Evolutionary conservation across 2,113 vertebrate genomes (phyloP), one percentile per base, ranked within the genome.

Genomic region (Zingel zingel): DNA sequence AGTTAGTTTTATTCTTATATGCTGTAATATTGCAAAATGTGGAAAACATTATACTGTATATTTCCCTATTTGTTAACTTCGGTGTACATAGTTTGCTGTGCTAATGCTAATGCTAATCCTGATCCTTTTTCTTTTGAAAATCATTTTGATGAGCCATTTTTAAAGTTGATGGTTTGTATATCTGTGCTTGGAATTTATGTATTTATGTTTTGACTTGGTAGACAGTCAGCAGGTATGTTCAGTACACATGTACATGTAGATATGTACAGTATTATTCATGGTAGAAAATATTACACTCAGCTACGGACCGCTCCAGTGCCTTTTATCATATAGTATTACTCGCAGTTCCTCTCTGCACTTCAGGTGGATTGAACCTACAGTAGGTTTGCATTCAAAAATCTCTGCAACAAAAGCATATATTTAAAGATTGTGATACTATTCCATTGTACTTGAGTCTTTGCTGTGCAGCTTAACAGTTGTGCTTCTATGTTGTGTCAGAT

Each of bases 221-320:
- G 9, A 8, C 57, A 45, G 45, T 50, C 43, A 56, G 39, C 56
- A 64, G 61, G 51, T 81, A 25, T 63, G 33, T 30, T 69, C 6
- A 59, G 15, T 6, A 57, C 5, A 36, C 43, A 54, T 50, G 23
- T 25, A 76, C 2, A n/a, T 59, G 36, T 45, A 27, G 7, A n/a
- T 27, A 45, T 62, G 56, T 53, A 33, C 27, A 76, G 62, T 65
- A 18, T 50, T 61, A 14, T 51, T 51, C 11, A 77, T 33, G 15
- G 25, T n/a, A 30, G 48, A 51, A 43, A 27, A 54, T 50, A n/a
- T 11, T 19, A 43, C 39, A 58, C 45, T 84, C 61, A 63, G 56
- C 56, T 80, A 51, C 39, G 54, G 50, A 70, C 43, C 81, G n/a
- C 23, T 63, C 21, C 73, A 79, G 89, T 89, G 89, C 84, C 85